These are phyloP conservation scores for Erpornis zantholeuca DNA, from an alignment of 2,113 vertebrate species.

Conservation along the genomic window DNA sequence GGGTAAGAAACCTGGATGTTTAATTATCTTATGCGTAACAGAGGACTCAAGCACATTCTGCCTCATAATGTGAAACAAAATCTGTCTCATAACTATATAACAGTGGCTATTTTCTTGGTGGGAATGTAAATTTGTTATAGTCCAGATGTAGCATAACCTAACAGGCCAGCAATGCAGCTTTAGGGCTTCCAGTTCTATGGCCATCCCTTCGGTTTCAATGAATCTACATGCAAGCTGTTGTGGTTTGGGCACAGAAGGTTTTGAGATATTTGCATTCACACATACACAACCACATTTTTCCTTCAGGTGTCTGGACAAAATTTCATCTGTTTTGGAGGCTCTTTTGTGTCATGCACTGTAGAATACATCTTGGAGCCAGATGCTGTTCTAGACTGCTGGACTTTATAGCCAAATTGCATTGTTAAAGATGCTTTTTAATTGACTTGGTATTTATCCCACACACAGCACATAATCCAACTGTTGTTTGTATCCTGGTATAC, in stretches of 20 bases:
- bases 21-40: neutral
- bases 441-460: neutral
- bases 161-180: neutral
- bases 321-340: neutral
- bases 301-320: neutral
- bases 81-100: neutral
- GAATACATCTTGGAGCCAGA: neutral
- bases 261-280: neutral
- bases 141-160: neutral
- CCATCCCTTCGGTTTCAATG: neutral
- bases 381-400: neutral
- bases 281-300: neutral
- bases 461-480: neutral
- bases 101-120: neutral
- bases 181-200: neutral
- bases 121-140: neutral
- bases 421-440: slow-evolving; percentile 12
- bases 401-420: neutral
- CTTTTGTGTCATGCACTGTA: neutral
- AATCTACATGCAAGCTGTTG: neutral
- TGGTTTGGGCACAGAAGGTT: neutral
- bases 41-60: neutral
- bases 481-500: neutral
- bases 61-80: neutral
- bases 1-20: neutral